Percentiles rank a stretch among this genome's conserved stretches.
These are phyloP conservation scores for Vimba vimba DNA, from an alignment of 2,113 vertebrate genomes.

Conservation along the genomic window DNA sequence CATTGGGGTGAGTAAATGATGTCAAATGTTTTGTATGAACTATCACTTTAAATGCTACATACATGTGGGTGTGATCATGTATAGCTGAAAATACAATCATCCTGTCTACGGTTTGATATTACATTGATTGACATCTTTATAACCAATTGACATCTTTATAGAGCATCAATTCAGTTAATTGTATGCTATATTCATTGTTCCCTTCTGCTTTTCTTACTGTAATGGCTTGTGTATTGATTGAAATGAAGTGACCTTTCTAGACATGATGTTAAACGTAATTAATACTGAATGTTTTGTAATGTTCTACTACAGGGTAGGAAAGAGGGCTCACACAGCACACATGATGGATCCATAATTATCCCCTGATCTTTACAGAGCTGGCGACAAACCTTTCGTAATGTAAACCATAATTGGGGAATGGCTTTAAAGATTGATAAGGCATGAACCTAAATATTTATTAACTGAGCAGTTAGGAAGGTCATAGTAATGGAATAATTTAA, in stretches of 20 bases:
- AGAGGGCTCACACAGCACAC: background rate
- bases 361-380: conserved; percentile 22
- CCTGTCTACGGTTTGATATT: background rate
- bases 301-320: background rate
- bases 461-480: background rate
- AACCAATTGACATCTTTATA: background rate
- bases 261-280: conserved; percentile 17
- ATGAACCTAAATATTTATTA: conserved; percentile 23
- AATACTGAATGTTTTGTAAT: background rate
- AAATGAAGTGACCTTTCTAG: background rate
- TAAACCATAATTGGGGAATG: conserved; percentile 10
- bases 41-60: background rate
- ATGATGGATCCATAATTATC: conserved; percentile 16
- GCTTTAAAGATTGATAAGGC: conserved; percentile 19
- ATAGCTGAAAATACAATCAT: background rate
- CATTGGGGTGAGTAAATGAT: background rate
- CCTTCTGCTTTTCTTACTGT: background rate
- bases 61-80: background rate
- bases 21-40: background rate
- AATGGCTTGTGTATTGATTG: conserved; percentile 18
- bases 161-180: background rate
- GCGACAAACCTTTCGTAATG: conserved; percentile 14
- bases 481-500: background rate
- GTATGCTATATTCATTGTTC: background rate
- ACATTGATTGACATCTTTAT: background rate